Conservation (phyloP, 2,888 invertebrate species). For the Calephelis perditalis region DNA sequence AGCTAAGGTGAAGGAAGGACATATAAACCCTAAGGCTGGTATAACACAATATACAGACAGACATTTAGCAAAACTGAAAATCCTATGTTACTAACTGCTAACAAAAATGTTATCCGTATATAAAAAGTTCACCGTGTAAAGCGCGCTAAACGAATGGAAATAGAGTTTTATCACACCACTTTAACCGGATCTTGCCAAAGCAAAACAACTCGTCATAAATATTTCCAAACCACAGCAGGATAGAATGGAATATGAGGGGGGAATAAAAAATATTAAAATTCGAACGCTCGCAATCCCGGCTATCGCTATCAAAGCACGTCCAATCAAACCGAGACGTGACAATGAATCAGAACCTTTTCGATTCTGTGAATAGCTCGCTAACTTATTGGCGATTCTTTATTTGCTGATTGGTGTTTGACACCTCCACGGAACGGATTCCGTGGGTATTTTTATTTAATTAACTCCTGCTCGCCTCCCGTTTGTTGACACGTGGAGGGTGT, state of each 20-base stretch:
- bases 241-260: constrained; percentile 65
- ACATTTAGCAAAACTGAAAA: too few relatives aligned
- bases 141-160: constrained; percentile 44
- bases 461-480: constrained; percentile 51
- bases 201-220: constrained; percentile 64
- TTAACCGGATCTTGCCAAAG: constrained; percentile 44
- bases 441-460: constrained; percentile 70
- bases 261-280: constrained; percentile 69
- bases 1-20: too few relatives aligned
- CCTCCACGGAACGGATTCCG: constrained; percentile 56
- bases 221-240: constrained; percentile 60
- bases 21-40: too few relatives aligned
- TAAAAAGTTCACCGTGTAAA: constrained; percentile 22
- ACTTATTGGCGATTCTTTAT: constrained; percentile 73
- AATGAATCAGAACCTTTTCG: constrained; percentile 72
- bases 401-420: constrained; percentile 72
- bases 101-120: constrained; percentile 16
- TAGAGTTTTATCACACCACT: constrained; percentile 36
- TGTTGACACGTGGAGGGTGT: constrained; percentile 41
- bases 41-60: too few relatives aligned
- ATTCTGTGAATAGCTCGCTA: constrained; percentile 67
- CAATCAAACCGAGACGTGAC: constrained; percentile 76
- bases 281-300: constrained; percentile 67
- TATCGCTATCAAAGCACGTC: constrained; percentile 76
- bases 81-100: not conserved